These are phyloP conservation scores for Rhagophthalmus giganteus DNA, from an alignment of 2,888 invertebrate species.

Conservation along the genomic window DNA sequence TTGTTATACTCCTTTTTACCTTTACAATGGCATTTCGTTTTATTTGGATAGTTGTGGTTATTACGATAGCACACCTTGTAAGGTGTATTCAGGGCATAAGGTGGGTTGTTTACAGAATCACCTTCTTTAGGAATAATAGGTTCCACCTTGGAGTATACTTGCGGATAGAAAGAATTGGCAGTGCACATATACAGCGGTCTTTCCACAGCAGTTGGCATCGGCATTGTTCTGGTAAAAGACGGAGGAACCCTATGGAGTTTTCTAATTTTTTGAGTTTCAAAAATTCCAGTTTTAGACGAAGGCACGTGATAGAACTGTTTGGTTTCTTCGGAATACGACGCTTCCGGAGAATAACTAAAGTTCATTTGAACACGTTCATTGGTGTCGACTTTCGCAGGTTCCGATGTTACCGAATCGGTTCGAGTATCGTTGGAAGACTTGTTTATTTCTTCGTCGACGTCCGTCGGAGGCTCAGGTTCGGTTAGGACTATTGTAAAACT, in stretches of 20 bases:
- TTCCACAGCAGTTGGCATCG: not conserved
- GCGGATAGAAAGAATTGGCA: not conserved
- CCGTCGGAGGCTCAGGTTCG: too few species aligned
- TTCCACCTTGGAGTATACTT: not conserved
- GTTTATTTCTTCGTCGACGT: too few species aligned
- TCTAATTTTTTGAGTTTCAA: not conserved
- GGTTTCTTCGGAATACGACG: not conserved
- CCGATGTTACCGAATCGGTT: too few species aligned
- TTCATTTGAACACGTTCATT: too few species aligned
- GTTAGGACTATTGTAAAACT: too few species aligned
- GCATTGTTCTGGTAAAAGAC: not conserved
- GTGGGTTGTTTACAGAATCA: too few species aligned
- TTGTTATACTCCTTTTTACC: not conserved
- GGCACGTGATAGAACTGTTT: not conserved
- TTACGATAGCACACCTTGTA: not conserved
- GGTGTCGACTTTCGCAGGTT: too few species aligned
- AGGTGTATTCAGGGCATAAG: not conserved
- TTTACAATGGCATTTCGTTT: not conserved
- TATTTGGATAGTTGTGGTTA: not conserved
- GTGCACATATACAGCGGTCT: too few species aligned
- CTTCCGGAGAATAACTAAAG: too few species aligned
- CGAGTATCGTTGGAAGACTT: too few species aligned
- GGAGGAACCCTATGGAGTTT: not conserved
- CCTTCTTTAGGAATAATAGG: not conserved
- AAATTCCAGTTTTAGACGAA: not conserved